Base-by-base conservation (phyloP, 1,140 invertebrate species). In the Macrobrachium nipponense region DNA sequence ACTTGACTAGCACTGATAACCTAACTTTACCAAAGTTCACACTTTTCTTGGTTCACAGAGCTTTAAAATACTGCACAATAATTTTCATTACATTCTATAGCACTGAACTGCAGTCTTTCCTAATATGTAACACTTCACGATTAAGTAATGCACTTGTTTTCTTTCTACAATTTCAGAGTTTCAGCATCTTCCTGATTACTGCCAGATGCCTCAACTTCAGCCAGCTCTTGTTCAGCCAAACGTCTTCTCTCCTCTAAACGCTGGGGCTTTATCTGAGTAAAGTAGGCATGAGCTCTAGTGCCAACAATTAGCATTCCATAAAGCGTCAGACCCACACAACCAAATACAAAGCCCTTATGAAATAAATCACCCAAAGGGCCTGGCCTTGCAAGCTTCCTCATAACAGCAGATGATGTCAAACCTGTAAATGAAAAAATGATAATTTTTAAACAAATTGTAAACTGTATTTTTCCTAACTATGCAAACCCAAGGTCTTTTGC, bases 311-410 rank as follows among this genome's bases (percentile, higher is more conserved):
- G n/a, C 23, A 87, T 78, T 58, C 88, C 88, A 75, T 70, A 88
- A 17, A 82, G n/a, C 3, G 89, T 89, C 44, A 89, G 15, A 20
- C 85, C 87, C 12, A 88, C 62, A 70, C 89, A 89, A 8, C 51
- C 58, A n/a, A 82, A 27, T 3, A 89, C 89, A 79, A 88, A 82
- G 27, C 88, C 83, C 70, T 82, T 85, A 70, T 89, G 89, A 20
- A 89, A 60, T 59, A 59, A 62, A 58, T 89, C 86, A 81, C 23
- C 62, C 62, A 82, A 23, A 23, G 76, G 78, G 64, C 79, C 73
- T 10, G 80, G 73, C 17, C 14, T 51, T 2, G 88, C 77, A 51
- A 78, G 72, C 82, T 81, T 89, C 78, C 68, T 84, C 88, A 89
- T 88, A 66, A 80, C 72, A 18, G 60, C 72, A 18, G 60, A 60